Evolutionary conservation across 2,113 vertebrate genomes (phyloP).

Genomic region (Phaethon lepturus): DNA sequence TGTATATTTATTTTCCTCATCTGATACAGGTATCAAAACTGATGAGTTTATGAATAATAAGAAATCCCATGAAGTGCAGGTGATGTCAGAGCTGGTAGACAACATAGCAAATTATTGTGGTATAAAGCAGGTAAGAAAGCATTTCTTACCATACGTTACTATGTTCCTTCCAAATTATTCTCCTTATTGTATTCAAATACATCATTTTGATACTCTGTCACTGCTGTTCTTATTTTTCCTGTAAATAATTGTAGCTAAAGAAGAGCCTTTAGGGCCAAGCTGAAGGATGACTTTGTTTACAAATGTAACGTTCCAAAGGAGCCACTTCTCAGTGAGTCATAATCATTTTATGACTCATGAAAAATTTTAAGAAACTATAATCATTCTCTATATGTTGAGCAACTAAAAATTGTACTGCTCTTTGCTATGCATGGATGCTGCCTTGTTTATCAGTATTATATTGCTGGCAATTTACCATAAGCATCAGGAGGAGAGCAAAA

Average conservation of each 20-base stretch:
- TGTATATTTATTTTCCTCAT: conserved; percentile 15
- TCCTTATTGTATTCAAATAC: not conserved
- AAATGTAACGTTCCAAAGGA: not conserved
- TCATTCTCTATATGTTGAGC: not conserved
- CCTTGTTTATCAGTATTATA: not conserved
- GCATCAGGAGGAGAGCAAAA: not conserved
- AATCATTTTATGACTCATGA: not conserved
- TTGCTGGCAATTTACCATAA: not conserved
- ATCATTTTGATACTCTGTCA: not conserved
- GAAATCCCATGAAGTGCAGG: conserved; percentile 95
- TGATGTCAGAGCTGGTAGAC: conserved; percentile 89
- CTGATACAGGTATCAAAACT: conserved; percentile 74
- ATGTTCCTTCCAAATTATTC: not conserved
- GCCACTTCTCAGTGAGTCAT: not conserved
- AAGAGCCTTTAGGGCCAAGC: not conserved
- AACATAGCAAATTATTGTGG: conserved; percentile 78
- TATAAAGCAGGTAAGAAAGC: conserved; percentile 84
- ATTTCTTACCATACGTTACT: not conserved
- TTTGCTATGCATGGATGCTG: not conserved
- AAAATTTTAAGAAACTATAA: not conserved
- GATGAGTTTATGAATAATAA: conserved; percentile 95
- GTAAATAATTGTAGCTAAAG: not conserved
- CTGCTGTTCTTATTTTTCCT: not conserved
- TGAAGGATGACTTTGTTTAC: not conserved
- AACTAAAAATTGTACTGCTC: not conserved